These are phyloP conservation scores for Bugula neritina DNA, from an alignment of 2,888 invertebrate species.

Conservation along the genomic window DNA sequence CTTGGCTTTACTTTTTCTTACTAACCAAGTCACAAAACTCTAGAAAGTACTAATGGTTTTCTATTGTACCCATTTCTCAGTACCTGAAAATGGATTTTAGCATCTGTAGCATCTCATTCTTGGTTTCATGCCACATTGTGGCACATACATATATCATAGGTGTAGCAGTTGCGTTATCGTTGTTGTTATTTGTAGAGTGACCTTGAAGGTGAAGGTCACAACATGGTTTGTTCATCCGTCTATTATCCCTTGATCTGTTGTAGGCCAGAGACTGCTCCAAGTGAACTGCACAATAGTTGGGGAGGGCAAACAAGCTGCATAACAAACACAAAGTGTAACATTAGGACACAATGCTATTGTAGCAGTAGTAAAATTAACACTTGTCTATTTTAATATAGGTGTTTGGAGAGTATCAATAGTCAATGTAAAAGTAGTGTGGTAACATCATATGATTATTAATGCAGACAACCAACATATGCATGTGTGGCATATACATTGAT, in stretches of 20 bases:
- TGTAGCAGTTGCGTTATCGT: background rate
- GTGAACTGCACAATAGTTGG: slow-evolving; percentile 81
- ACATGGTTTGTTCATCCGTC: slow-evolving; percentile 43
- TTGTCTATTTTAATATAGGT: slow-evolving; percentile 7
- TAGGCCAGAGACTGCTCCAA: slow-evolving; percentile 90
- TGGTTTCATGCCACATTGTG: slow-evolving; percentile 31
- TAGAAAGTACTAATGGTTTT: no score
- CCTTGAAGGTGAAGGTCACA: background rate
- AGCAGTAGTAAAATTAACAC: no score
- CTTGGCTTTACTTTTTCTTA: no score
- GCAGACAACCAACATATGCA: no score
- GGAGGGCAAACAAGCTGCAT: slow-evolving; percentile 69
- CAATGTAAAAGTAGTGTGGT: no score
- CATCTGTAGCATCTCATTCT: slow-evolving; percentile 31
- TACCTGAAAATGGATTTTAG: slow-evolving; percentile 30
- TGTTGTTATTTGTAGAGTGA: background rate
- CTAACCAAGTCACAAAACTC: no score
- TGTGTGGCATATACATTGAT: no score
- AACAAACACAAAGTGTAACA: background rate
- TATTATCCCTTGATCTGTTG: slow-evolving; percentile 79
- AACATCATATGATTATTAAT: no score
- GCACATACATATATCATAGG: slow-evolving; percentile 33
- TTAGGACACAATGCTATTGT: no score
- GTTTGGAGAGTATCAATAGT: background rate
- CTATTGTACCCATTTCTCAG: no score